These are phyloP conservation scores for Kryptolebias ocellatus DNA, from an alignment of 2,797 vertebrate species.

Conservation along the genomic window DNA sequence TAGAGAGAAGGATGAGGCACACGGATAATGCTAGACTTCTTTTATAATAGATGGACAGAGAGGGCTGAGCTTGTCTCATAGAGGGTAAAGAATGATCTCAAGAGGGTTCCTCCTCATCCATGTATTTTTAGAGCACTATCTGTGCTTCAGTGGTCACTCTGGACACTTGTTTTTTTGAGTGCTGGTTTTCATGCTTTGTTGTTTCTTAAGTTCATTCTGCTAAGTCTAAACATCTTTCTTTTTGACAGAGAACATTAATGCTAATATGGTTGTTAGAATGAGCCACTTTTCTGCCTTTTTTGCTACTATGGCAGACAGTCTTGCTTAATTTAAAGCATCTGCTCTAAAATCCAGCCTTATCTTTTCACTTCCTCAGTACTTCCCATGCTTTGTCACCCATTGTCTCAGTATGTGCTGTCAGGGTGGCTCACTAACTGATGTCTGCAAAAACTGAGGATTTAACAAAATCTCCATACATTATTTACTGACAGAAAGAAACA, in stretches of 20 bases:
- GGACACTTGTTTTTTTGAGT: constrained; percentile 25
- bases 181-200: constrained; percentile 1
- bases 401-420: background rate
- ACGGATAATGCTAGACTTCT: constrained; percentile 53
- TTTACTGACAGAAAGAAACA: background rate
- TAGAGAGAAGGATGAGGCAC: constrained; percentile 63
- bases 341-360: background rate
- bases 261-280: too few species aligned
- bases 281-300: constrained; percentile 3
- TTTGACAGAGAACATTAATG: too few species aligned
- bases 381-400: background rate
- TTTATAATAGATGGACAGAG: constrained; percentile 75
- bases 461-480: background rate
- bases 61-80: constrained; percentile 64
- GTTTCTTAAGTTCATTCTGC: too few species aligned
- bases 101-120: constrained; percentile 50
- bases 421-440: background rate
- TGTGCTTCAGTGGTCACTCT: constrained; percentile 39
- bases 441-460: background rate
- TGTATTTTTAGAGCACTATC: constrained; percentile 21
- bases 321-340: constrained; percentile 12
- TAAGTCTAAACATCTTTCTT: too few species aligned
- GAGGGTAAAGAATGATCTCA: constrained; percentile 66
- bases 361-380: background rate
- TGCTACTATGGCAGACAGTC: constrained; percentile 11